These are phyloP conservation scores for Ceratina australensis DNA, from an alignment of 1,140 invertebrate species.

Conservation along the genomic window DNA sequence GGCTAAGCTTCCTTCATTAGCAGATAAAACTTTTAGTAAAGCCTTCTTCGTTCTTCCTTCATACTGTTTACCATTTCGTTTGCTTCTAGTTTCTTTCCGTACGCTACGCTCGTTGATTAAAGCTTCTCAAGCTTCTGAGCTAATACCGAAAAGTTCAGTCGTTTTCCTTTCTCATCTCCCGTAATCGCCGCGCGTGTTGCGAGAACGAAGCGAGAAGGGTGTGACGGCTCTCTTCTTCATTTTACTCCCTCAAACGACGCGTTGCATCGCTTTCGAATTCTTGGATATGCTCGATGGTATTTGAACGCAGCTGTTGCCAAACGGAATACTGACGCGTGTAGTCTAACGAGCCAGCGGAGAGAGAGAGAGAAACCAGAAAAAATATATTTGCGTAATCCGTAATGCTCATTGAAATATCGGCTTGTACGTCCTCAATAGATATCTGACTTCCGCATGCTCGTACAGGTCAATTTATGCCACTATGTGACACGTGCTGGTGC, in stretches of 20 bases:
- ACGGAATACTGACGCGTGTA: slow-evolving; percentile 31
- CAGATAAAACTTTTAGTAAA: not conserved
- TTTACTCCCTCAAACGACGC: slow-evolving; percentile 52
- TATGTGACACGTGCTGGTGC: no score
- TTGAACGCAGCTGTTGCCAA: slow-evolving; percentile 72
- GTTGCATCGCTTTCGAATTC: slow-evolving; percentile 73
- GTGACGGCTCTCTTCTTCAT: slow-evolving; percentile 47
- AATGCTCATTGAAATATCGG: slow-evolving; percentile 20
- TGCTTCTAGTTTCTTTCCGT: not conserved
- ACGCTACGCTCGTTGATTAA: not conserved
- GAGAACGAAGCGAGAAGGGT: not conserved
- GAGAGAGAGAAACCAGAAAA: not conserved
- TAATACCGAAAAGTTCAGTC: not conserved
- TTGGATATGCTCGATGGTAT: slow-evolving; percentile 63
- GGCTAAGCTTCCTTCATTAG: not conserved
- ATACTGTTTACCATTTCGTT: not conserved
- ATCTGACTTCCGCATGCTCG: no score
- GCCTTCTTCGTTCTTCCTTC: not conserved
- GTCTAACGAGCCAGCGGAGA: slow-evolving; percentile 36
- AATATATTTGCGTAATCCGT: slow-evolving; percentile 7
- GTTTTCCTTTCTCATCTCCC: slow-evolving; percentile 53
- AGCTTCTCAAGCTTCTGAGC: not conserved
- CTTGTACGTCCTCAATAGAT: no score
- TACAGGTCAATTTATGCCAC: no score
- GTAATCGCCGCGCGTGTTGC: not conserved